Evolutionary conservation across 1,140 invertebrate genomes (phyloP).

Genomic region (Helicoverpa zea): DNA sequence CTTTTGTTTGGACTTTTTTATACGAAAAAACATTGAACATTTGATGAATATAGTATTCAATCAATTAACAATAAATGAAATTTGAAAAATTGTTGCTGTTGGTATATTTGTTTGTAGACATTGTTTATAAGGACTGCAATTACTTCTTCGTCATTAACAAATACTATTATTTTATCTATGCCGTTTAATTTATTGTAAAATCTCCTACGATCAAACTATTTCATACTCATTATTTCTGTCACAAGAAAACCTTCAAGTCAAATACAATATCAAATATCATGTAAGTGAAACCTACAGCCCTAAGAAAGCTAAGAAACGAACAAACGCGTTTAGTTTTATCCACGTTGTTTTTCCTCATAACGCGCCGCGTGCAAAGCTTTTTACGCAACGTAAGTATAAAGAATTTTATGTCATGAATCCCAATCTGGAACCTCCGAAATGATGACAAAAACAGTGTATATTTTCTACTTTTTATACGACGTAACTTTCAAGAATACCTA

Average conservation of each 20-base stretch:
- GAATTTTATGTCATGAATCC: background rate
- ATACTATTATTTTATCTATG: too few relatives aligned
- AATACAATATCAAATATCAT: too few relatives aligned
- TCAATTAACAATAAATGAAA: background rate
- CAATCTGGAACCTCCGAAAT: background rate
- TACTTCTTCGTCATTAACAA: too few relatives aligned
- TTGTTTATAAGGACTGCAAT: too few relatives aligned
- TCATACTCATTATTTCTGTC: background rate
- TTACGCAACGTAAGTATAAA: background rate
- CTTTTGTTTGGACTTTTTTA: background rate
- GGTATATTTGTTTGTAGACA: too few relatives aligned
- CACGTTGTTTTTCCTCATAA: too few relatives aligned
- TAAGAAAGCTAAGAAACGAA: too few relatives aligned
- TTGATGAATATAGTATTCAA: background rate
- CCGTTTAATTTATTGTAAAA: too few relatives aligned
- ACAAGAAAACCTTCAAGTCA: background rate
- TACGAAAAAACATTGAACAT: background rate
- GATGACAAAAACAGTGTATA: background rate
- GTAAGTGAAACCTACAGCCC: too few relatives aligned
- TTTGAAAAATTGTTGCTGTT: background rate
- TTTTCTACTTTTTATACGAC: conserved; percentile 2
- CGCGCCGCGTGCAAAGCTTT: background rate
- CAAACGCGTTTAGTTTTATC: too few relatives aligned
- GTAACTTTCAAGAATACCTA: conserved; percentile 13
- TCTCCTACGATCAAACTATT: background rate